Base-by-base conservation (phyloP, 2,113 vertebrate species). In the Dolichallabes microphthalmus region DNA sequence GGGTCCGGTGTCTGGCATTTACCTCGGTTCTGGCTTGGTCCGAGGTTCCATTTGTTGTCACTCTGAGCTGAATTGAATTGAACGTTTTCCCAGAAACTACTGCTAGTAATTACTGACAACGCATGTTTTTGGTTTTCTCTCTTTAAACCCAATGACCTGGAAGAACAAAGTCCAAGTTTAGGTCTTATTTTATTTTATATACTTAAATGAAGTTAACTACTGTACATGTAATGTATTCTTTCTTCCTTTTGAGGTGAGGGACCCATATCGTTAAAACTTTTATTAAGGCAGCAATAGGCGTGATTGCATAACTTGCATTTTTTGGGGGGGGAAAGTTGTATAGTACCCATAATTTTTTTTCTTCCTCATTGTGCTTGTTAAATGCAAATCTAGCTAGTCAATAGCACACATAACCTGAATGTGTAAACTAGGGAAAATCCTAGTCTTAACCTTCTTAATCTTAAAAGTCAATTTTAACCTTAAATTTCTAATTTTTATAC, bases 1-100 rank as follows among this genome's bases (percentile, higher is more conserved):
- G 90, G 76, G 82, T 83, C 88, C 83, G 63, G 73, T 87, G 83
- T 88, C 86, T 88, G 91, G 88, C 82, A 35, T 89, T 87, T 87
- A 75, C 61, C 63, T 66, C 45, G 80, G 80, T 68, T 82, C 63
- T 82, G 80, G 80, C 80, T 84, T 86, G 63, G 86, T 84, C 77
- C 35, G 64, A 80, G 20, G 86, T 76, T 86, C 88, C 83, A 82
- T 91, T 88, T 88, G 88, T 90, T 80, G 84, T 86, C 86, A 76
- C 77, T 90, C 88, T 90, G 90, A 93, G 89, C n/a, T 9, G 61
- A 80, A 84, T 3, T 55, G 35, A 82, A 82, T 68, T 63, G 83
- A 85, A 68, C 64, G 77, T 86, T 83, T 60, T 69, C 85, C 87
- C 45, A 86, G 61, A 69, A 91, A 84, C 74, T 79, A 86, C 87